Evolutionary conservation across 2,888 invertebrate genomes (phyloP).

Genomic region (Amblyteles armatorius): DNA sequence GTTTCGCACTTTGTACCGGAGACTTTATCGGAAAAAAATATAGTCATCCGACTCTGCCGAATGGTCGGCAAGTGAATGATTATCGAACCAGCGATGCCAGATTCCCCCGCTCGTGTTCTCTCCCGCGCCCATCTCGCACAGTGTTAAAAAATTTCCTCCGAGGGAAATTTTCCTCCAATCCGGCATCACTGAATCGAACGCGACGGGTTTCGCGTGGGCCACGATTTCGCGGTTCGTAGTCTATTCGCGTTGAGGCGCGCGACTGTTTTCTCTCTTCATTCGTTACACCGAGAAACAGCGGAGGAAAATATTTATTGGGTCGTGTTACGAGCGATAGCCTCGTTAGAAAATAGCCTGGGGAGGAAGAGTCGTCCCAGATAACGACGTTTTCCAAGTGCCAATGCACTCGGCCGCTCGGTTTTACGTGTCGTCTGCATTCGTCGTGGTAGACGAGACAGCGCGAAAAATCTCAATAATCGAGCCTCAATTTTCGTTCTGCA

Average conservation of each 20-base stretch:
- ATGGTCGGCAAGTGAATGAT: neutral
- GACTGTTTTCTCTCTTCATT: neutral
- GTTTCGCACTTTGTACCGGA: conserved; percentile 36
- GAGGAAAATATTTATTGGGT: conserved; percentile 54
- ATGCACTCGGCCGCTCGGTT: conserved; percentile 53
- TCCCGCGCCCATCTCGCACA: too few species aligned
- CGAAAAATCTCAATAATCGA: neutral
- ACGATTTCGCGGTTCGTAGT: neutral
- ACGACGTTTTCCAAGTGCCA: conserved; percentile 65
- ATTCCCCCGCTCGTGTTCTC: too few species aligned
- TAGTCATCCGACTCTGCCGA: neutral
- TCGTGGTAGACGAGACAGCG: neutral
- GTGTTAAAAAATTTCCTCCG: too few species aligned
- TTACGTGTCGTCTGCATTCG: conserved; percentile 43
- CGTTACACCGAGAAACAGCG: neutral
- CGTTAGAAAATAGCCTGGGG: conserved; percentile 60
- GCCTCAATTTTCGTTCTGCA: neutral
- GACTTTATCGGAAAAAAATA: conserved; percentile 24
- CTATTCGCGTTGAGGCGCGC: neutral
- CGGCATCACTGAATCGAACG: neutral
- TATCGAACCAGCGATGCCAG: neutral
- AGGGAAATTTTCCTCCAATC: too few species aligned
- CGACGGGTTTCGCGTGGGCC: neutral
- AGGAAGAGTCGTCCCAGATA: conserved; percentile 60
- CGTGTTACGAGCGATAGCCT: conserved; percentile 58